Base-by-base conservation (phyloP, 2,888 invertebrate genomes). In the Apamea anceps region DNA sequence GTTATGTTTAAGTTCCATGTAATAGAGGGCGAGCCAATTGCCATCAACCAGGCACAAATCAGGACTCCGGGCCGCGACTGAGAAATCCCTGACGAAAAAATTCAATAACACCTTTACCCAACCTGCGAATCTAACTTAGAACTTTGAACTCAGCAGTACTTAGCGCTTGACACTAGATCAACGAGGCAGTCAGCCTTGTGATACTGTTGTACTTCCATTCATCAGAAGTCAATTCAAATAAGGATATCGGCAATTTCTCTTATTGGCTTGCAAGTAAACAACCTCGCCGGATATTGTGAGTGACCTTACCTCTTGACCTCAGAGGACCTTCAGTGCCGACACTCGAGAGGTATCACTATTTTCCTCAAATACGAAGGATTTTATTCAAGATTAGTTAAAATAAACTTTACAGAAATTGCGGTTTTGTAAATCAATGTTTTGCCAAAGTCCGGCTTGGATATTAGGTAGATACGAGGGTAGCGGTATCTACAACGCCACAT, bases 261-360 rank as follows among this genome's bases (percentile, higher is more conserved):
- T 60, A 78, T 71, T 54, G 63, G 62, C 37, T 45, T n/a, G 7
- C 42, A 25, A 71, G 71, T 84, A 84, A 79, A 84, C 71, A 73
- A 66, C 65, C 66, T 73, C 15, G 71, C 28, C 48, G 82, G 75
- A 72, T 72, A 70, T 82, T 72, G 73, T 86, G 28, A 51, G 25
- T 67, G 77, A 82, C 72, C 73, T 82, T 67, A 66, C 62, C 70
- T 80, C 42, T 74, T 82, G 74, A 80, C 85, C 85, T 85, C 57
- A 15, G 65, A 48, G 21, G 62, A 72, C 85, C 81, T 75, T 85
- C 71, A 66, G 65, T 65, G 42, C 3, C 54, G 83, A 72, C 5
- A 51, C 66, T 62, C 62, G 25, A 82, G 73, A 74, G 70, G 54
- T 80, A 60, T n/a, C 45, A 79, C 80, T 65, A 54, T 85, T 81